Percentiles rank a stretch among this genome's conserved stretches.
phyloP scores from a whole-genome alignment of 2,113 vertebrate genomes.

The Mionectes macconnelli region DNA sequence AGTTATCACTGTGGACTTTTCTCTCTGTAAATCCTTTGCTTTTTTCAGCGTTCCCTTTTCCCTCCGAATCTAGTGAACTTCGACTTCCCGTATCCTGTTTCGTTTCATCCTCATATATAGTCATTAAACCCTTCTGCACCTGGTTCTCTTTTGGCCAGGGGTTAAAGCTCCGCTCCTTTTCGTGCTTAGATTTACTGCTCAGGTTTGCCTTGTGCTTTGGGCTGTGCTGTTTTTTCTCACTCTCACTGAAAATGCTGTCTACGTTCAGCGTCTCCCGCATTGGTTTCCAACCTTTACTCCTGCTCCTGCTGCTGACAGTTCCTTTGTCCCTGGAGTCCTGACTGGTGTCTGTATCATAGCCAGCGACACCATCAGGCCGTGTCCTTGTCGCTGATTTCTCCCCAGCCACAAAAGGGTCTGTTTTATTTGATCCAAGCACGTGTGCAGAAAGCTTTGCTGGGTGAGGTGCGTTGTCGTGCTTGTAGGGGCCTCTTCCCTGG shows the following conservation, averaged over 20 bases:
- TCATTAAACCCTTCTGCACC: conserved; percentile 88
- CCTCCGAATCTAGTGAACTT: conserved; percentile 83
- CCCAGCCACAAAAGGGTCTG: conserved; percentile 32
- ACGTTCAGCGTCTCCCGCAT: conserved; percentile 90
- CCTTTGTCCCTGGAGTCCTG: conserved; percentile 83
- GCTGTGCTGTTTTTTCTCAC: conserved; percentile 81
- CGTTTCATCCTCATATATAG: conserved; percentile 94
- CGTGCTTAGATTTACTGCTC: conserved; percentile 63
- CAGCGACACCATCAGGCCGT: conserved; percentile 69
- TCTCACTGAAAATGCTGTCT: conserved; percentile 88
- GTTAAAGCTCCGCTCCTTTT: conserved; percentile 68
- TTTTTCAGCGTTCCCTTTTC: conserved; percentile 77
- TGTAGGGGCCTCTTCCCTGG: conserved; percentile 83
- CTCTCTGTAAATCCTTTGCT: conserved; percentile 69
- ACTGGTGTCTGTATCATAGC: conserved; percentile 91
- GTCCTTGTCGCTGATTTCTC: conserved; percentile 43
- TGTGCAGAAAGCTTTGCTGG: conserved; percentile 57
- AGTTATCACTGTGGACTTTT: conserved; percentile 76
- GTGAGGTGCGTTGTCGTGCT: conserved; percentile 65
- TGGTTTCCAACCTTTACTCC: conserved; percentile 84
- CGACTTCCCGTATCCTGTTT: conserved; percentile 83
- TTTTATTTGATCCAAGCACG: conserved; percentile 15
- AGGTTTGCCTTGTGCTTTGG: conserved; percentile 73
- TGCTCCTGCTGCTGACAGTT: conserved; percentile 52
- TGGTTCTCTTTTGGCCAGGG: conserved; percentile 77